A percentile compares a stretch with the other conserved stretches of the same genome.
These are phyloP conservation scores for Plutomurus gul DNA, from an alignment of 1,140 invertebrate species.

Conservation along the genomic window DNA sequence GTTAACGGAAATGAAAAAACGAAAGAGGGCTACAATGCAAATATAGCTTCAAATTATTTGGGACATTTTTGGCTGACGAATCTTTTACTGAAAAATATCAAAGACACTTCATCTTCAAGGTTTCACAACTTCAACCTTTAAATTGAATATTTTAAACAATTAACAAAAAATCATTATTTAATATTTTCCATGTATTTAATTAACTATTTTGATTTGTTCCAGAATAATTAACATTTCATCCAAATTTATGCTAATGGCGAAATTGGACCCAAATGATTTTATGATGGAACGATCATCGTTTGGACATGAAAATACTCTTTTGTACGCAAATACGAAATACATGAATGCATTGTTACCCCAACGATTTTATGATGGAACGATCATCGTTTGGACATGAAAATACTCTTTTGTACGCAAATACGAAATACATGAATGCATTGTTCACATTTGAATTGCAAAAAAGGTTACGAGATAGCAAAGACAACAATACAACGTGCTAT, in stretches of 20 bases:
- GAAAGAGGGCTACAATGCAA: neutral
- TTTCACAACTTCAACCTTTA: too few relatives aligned
- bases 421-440: constrained; percentile 55
- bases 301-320: neutral
- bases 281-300: neutral
- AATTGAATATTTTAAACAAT: too few relatives aligned
- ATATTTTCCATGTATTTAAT: neutral
- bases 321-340: constrained; percentile 57
- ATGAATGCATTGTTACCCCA: neutral
- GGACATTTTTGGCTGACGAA: constrained; percentile 63
- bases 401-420: constrained; percentile 52
- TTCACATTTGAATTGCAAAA: constrained; percentile 52
- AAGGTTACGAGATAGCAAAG: constrained; percentile 57
- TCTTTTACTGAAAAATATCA: constrained; percentile 58
- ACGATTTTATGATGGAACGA: constrained; percentile 7
- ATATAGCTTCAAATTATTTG: constrained; percentile 53
- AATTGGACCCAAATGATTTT: neutral
- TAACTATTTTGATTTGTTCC: neutral
- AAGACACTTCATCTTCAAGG: constrained; percentile 44
- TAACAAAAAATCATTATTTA: too few relatives aligned
- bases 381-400: neutral
- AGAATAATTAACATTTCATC: neutral
- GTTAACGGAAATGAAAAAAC: neutral
- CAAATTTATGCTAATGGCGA: neutral
- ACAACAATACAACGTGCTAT: constrained; percentile 58